Evolutionary conservation across 2,888 invertebrate genomes (phyloP).

Genomic region (Antitype chi): DNA sequence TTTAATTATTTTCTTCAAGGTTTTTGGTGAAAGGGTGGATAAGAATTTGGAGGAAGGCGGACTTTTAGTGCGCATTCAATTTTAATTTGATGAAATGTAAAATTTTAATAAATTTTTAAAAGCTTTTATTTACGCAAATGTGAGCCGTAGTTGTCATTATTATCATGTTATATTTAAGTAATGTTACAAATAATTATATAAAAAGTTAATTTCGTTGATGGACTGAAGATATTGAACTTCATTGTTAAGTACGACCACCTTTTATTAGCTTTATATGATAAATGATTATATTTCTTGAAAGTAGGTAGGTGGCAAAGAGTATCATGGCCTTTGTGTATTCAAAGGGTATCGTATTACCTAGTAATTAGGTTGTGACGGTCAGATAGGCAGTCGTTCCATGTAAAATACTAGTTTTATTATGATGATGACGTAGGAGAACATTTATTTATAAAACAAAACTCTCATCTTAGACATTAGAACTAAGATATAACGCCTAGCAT

Average conservation of each 20-base stretch:
- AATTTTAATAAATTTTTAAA: no score
- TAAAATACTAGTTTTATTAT: no score
- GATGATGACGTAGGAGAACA: no score
- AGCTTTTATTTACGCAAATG: no score
- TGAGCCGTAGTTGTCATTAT: not conserved
- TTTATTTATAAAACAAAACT: not conserved
- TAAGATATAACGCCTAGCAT: not conserved
- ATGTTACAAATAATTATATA: not conserved
- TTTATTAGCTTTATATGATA: not conserved
- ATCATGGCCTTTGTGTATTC: no score
- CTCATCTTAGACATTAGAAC: not conserved
- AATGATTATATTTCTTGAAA: no score
- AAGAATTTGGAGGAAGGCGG: not conserved
- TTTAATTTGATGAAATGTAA: not conserved
- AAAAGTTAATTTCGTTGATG: not conserved
- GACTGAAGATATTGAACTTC: not conserved
- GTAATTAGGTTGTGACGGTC: no score
- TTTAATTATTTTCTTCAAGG: slow-evolving; percentile 48
- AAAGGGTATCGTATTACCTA: no score
- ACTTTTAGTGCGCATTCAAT: not conserved
- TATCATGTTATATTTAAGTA: not conserved
- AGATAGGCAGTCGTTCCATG: no score
- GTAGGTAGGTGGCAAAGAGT: no score
- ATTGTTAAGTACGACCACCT: slow-evolving; percentile 14
- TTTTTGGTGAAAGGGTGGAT: slow-evolving; percentile 13